phyloP scores from a whole-genome alignment of 2,888 invertebrate genomes.

The Callosobruchus maculatus region DNA sequence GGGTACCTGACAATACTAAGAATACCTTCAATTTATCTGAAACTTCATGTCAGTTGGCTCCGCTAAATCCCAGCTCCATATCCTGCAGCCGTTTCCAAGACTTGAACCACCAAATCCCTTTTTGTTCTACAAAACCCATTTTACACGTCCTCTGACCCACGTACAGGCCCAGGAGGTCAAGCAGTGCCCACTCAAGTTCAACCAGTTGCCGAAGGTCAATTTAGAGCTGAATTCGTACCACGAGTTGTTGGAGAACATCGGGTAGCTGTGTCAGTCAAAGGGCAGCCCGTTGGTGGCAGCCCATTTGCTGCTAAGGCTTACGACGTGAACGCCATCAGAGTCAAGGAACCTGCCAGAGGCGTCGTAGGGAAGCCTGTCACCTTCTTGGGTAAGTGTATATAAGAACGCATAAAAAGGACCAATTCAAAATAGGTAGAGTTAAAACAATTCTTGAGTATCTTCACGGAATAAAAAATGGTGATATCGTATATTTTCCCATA shows the following conservation, averaged over 20 bases:
- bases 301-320: slow-evolving; percentile 95
- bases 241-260: slow-evolving; percentile 88
- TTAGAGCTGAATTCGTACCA: slow-evolving; percentile 89
- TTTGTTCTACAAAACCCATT: slow-evolving; percentile 6
- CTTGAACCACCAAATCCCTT: slow-evolving; percentile 22
- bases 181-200: slow-evolving; percentile 86
- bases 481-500: too few species aligned
- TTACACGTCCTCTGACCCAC: not conserved
- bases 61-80: not conserved
- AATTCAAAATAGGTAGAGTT: too few species aligned
- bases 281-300: slow-evolving; percentile 81
- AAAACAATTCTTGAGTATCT: too few species aligned
- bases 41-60: not conserved
- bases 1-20: too few species aligned
- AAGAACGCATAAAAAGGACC: not conserved
- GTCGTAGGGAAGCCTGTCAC: slow-evolving; percentile 88
- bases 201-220: slow-evolving; percentile 75
- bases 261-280: slow-evolving; percentile 81
- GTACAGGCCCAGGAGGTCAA: slow-evolving; percentile 85
- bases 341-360: slow-evolving; percentile 84
- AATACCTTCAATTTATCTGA: too few species aligned
- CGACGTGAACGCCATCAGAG: slow-evolving; percentile 90
- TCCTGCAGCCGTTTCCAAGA: slow-evolving; percentile 5
- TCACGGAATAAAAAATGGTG: too few species aligned
- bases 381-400: slow-evolving; percentile 66